These are phyloP conservation scores for Cynaeus angustus DNA, from an alignment of 2,888 invertebrate genomes.

Conservation along the genomic window DNA sequence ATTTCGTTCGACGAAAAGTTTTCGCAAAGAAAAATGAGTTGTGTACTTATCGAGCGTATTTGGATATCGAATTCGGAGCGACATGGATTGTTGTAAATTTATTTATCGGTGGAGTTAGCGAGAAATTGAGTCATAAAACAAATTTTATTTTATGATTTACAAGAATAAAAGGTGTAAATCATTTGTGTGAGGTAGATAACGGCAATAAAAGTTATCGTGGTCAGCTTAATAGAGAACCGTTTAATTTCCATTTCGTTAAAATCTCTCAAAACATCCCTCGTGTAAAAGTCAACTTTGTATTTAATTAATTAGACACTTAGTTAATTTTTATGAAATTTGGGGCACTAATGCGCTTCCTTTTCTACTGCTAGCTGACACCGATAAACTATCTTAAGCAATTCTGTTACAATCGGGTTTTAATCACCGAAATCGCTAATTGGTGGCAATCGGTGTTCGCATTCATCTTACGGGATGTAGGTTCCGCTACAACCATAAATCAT, in stretches of 20 bases:
- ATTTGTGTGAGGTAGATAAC: neutral
- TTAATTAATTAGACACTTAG: no score
- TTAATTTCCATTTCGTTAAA: no score
- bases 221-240: no score
- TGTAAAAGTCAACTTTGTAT: no score
- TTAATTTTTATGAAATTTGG: no score
- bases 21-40: neutral
- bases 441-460: constrained; percentile 27
- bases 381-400: constrained; percentile 15
- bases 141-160: neutral
- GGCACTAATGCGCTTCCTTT: neutral
- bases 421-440: constrained; percentile 33
- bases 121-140: neutral
- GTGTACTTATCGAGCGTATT: constrained; percentile 1
- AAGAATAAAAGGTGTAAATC: neutral
- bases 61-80: no score
- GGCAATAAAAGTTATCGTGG: no score
- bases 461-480: neutral
- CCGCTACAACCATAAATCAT: constrained; percentile 29
- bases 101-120: neutral
- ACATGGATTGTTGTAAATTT: neutral
- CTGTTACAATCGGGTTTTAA: constrained; percentile 7
- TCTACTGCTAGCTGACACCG: constrained; percentile 4
- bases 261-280: no score
- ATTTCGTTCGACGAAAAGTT: constrained; percentile 6